A percentile compares a stretch with the other conserved stretches of the same genome.
These are phyloP conservation scores for Otocyon megalotis DNA, from an alignment of 2,113 vertebrate genomes.

Conservation along the genomic window DNA sequence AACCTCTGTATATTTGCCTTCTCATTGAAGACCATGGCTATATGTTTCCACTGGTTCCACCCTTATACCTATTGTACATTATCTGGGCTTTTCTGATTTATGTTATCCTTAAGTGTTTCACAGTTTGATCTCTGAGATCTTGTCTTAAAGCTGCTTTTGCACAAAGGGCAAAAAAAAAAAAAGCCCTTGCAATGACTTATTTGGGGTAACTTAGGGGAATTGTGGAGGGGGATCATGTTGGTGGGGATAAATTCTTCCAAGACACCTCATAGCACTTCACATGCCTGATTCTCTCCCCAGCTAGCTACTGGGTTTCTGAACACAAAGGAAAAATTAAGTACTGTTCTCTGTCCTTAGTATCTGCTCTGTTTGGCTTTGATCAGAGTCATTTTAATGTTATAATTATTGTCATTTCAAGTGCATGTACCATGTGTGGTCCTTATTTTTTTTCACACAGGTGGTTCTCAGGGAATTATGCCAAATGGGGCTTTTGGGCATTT, in stretches of 20 bases:
- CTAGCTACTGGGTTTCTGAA: neutral
- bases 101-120: neutral
- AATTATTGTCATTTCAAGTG: constrained; percentile 28
- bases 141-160: neutral
- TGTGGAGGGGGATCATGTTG: neutral
- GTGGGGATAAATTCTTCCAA: neutral
- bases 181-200: neutral
- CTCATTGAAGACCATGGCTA: neutral
- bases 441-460: constrained; percentile 44
- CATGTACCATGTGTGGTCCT: neutral
- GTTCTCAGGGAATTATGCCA: constrained; percentile 23
- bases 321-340: neutral
- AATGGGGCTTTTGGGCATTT: neutral
- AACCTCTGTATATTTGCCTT: neutral
- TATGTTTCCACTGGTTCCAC: neutral
- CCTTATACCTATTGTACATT: neutral
- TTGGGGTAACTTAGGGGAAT: neutral
- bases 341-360: neutral
- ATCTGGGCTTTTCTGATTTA: neutral
- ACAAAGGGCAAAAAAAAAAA: neutral
- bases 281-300: neutral
- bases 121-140: neutral
- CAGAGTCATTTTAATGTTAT: neutral
- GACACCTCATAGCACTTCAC: neutral
- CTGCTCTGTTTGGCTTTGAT: neutral